Evolutionary conservation across 2,888 invertebrate genomes (phyloP).

Genomic region (Drosophila pseudotakahashii): DNA sequence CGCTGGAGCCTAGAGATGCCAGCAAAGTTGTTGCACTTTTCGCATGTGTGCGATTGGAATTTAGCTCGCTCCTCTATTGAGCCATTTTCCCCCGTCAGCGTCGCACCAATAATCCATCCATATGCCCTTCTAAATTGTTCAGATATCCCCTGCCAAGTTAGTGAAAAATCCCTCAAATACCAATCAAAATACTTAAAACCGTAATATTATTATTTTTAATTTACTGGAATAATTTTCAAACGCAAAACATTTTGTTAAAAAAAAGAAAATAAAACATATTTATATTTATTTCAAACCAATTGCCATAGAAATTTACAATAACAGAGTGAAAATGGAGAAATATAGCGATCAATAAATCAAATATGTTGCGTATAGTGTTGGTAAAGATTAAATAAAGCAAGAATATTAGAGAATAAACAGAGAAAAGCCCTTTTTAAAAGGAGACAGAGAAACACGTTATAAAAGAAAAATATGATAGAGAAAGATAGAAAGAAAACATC

Average conservation of each 20-base stretch:
- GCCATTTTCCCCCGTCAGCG: not conserved
- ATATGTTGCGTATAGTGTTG: not conserved
- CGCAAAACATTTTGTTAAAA: too few relatives aligned
- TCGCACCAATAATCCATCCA: not conserved
- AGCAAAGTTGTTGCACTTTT: constrained; percentile 36
- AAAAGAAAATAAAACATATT: too few relatives aligned
- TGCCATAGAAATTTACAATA: not conserved
- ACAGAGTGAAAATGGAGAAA: not conserved
- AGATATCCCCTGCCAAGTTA: not conserved
- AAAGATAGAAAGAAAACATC: too few relatives aligned
- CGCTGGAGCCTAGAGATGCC: constrained; percentile 12
- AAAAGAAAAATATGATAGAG: too few relatives aligned
- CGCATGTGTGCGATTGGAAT: constrained; percentile 34
- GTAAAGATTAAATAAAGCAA: not conserved
- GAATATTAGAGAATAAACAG: not conserved
- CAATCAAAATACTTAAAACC: too few relatives aligned
- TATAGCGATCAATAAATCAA: not conserved
- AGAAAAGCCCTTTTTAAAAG: too few relatives aligned
- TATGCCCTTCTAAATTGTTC: constrained; percentile 13
- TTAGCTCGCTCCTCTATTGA: not conserved
- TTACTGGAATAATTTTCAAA: too few relatives aligned
- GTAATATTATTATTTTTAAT: too few relatives aligned
- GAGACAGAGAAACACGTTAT: too few relatives aligned
- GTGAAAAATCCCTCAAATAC: not conserved
- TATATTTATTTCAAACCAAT: not conserved